Conservation (phyloP, 1,140 invertebrate genomes). For the Panagrolaimus sp. region DNA sequence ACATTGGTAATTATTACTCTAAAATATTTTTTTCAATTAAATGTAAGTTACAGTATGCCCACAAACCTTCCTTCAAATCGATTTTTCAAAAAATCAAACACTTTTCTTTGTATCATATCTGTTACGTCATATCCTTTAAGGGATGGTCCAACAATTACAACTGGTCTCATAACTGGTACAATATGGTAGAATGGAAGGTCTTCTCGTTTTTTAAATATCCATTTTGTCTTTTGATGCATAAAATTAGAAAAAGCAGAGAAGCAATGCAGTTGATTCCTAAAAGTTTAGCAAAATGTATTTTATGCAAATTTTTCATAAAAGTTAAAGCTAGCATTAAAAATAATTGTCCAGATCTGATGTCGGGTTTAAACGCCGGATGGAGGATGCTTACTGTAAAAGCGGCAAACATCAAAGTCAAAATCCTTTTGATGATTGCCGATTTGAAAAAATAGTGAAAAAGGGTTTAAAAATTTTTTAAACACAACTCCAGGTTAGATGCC, state of each 20-base stretch:
- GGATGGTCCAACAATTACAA: constrained; percentile 94
- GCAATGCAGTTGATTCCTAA: constrained; percentile 64
- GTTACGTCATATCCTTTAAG: constrained; percentile 98
- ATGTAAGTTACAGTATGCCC: too few species aligned
- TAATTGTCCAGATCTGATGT: constrained; percentile 60
- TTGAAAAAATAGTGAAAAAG: too few species aligned
- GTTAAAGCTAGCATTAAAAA: constrained; percentile 87
- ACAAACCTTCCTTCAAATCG: constrained; percentile 53
- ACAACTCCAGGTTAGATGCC: constrained; percentile 36
- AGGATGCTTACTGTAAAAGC: constrained; percentile 64
- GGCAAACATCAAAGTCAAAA: too few species aligned
- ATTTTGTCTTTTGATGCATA: constrained; percentile 90
- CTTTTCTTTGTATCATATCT: constrained; percentile 99
- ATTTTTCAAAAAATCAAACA: constrained; percentile 83
- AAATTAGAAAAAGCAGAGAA: constrained; percentile 75
- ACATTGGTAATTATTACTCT: constrained; percentile 99
- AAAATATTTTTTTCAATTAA: constrained; percentile 20
- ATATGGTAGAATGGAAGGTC: constrained; percentile 96
- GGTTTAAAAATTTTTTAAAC: constrained; percentile 19
- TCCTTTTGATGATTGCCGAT: not conserved
- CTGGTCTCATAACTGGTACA: constrained; percentile 97
- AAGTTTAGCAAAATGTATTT: constrained; percentile 66
- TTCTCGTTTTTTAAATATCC: constrained; percentile 97
- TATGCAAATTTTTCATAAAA: constrained; percentile 81
- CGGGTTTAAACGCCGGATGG: constrained; percentile 71